phyloP scores from a whole-genome alignment of 1,140 invertebrate species.

The Hyposmocoma kahamanoa region DNA sequence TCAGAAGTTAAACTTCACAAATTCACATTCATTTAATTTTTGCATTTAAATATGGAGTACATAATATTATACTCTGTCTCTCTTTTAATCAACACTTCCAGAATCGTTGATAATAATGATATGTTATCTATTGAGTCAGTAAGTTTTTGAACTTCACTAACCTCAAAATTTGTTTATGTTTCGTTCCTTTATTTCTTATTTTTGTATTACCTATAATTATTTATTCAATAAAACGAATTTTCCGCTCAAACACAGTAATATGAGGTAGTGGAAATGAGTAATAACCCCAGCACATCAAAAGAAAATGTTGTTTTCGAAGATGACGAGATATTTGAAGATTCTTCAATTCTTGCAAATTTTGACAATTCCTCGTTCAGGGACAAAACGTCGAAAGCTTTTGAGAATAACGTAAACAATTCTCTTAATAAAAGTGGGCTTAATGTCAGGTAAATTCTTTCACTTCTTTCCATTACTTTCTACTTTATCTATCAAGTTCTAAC shows the following conservation, averaged over 20 bases:
- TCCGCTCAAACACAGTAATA: no score
- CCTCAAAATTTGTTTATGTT: not conserved
- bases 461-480: no score
- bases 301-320: conserved; percentile 28
- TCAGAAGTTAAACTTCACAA: not conserved
- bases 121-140: no score
- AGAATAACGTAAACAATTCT: conserved; percentile 22
- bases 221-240: no score
- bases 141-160: not conserved
- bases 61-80: not conserved
- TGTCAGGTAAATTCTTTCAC: conserved; percentile 52
- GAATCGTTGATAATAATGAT: not conserved
- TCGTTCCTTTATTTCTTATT: not conserved
- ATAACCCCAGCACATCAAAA: conserved; percentile 10
- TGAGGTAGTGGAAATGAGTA: not conserved
- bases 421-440: conserved; percentile 36
- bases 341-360: conserved; percentile 46
- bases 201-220: no score
- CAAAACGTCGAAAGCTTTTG: conserved; percentile 10
- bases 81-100: not conserved
- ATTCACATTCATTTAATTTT: not conserved
- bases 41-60: not conserved
- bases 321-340: conserved; percentile 51
- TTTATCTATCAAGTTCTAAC: no score
- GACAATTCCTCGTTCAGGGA: conserved; percentile 37